These are phyloP conservation scores for Leiothrix lutea DNA, from an alignment of 2,113 vertebrate genomes.

Conservation along the genomic window DNA sequence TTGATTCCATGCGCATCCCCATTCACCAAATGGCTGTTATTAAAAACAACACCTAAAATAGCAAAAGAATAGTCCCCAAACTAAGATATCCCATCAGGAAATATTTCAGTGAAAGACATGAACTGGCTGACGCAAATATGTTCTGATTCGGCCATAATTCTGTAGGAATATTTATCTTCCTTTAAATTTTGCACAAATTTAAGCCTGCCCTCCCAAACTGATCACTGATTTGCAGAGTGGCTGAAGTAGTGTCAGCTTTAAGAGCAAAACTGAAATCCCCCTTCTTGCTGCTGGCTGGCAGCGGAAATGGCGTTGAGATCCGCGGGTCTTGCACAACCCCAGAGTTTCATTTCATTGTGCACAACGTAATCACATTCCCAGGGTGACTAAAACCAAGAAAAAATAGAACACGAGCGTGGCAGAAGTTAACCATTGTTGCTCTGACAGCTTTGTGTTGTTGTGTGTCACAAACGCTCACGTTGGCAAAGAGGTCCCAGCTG, in stretches of 20 bases:
- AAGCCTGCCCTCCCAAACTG: neutral
- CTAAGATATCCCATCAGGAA: neutral
- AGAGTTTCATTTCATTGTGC: neutral
- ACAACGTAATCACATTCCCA: neutral
- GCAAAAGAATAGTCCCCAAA: neutral
- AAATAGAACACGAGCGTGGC: rapidly evolving
- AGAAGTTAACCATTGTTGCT: neutral
- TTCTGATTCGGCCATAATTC: neutral
- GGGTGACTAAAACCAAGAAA: neutral
- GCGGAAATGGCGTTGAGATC: neutral
- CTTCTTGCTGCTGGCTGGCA: neutral
- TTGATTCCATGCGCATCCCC: neutral
- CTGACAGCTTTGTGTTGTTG: neutral
- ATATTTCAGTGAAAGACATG: neutral
- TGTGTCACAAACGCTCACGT: rapidly evolving
- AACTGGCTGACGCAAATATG: neutral
- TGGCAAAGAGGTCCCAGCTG: neutral
- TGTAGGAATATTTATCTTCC: neutral
- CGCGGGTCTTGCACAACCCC: neutral
- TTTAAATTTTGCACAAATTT: neutral
- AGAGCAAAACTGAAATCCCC: neutral
- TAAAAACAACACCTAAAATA: neutral
- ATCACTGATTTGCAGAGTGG: neutral
- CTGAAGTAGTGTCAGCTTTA: neutral
- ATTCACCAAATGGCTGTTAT: neutral